Evolutionary conservation across 2,113 vertebrate genomes (phyloP).

Genomic region (Tupaia tana): DNA sequence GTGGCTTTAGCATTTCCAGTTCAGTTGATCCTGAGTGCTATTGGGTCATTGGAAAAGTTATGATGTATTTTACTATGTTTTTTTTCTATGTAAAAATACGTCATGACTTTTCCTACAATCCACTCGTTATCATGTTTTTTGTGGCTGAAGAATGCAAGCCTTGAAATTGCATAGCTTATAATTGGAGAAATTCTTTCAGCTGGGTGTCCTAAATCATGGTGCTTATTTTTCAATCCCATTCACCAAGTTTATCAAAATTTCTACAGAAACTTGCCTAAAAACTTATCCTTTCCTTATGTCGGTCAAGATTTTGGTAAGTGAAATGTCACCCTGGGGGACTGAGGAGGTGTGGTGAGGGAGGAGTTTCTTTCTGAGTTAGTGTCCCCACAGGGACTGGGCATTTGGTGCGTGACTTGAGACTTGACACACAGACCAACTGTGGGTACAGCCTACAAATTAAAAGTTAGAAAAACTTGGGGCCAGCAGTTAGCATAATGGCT

Average conservation of each 20-base stretch:
- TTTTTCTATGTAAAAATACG: no score
- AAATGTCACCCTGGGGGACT: no score
- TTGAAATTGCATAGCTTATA: not conserved
- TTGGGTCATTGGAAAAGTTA: no score
- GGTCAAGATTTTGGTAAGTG: not conserved
- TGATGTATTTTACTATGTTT: no score
- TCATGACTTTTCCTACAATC: no score
- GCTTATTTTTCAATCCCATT: not conserved
- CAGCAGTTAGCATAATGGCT: no score
- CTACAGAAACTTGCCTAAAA: not conserved
- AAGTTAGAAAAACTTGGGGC: not conserved
- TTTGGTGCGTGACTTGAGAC: not conserved
- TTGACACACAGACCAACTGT: not conserved
- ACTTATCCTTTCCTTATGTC: not conserved
- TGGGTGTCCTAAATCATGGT: not conserved
- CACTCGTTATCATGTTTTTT: not conserved
- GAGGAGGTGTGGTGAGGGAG: no score
- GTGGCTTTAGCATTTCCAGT: not conserved
- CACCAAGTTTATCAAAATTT: constrained; percentile 11
- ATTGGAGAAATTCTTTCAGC: not conserved
- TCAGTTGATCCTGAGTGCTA: not conserved
- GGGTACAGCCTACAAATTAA: not conserved
- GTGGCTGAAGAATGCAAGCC: not conserved
- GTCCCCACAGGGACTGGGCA: rapidly evolving
- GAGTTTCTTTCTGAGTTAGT: no score